A percentile compares a stretch with the other conserved stretches of the same genome.
These are phyloP conservation scores for Uromys caudimaculatus DNA, from an alignment of 2,797 vertebrate genomes.

Conservation along the genomic window DNA sequence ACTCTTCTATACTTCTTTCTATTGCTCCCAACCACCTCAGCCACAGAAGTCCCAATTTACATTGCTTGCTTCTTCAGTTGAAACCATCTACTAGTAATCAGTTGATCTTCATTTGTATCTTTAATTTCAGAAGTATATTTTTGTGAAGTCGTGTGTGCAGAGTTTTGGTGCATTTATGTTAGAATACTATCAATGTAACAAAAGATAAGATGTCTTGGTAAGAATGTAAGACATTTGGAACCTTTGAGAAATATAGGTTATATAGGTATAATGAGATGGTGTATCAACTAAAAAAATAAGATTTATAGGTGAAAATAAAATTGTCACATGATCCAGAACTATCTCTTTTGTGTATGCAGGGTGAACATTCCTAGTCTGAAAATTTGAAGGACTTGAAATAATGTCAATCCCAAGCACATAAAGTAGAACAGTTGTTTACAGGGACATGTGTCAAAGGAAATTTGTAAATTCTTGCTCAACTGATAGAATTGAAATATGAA, in stretches of 20 bases:
- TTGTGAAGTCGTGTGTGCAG: neutral
- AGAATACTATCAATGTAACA: neutral
- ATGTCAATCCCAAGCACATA: neutral
- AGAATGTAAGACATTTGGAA: neutral
- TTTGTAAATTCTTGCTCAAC: neutral
- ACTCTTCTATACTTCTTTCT: fast-evolving
- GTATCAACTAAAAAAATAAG: neutral
- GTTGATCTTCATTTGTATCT: neutral
- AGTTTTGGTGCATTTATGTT: neutral
- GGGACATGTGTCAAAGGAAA: neutral
- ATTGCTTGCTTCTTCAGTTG: neutral
- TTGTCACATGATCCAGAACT: neutral
- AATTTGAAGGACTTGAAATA: neutral
- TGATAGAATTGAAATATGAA: neutral
- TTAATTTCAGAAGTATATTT: neutral
- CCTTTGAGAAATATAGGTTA: neutral
- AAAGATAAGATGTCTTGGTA: neutral
- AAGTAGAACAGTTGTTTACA: neutral
- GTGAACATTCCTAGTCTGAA: neutral
- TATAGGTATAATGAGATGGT: neutral
- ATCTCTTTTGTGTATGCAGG: neutral
- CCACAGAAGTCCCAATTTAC: neutral
- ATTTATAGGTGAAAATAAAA: neutral
- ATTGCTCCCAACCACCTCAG: neutral
- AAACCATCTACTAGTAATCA: neutral